Base-by-base conservation (phyloP, 2,113 vertebrate species). In the Trachemys scripta region DNA sequence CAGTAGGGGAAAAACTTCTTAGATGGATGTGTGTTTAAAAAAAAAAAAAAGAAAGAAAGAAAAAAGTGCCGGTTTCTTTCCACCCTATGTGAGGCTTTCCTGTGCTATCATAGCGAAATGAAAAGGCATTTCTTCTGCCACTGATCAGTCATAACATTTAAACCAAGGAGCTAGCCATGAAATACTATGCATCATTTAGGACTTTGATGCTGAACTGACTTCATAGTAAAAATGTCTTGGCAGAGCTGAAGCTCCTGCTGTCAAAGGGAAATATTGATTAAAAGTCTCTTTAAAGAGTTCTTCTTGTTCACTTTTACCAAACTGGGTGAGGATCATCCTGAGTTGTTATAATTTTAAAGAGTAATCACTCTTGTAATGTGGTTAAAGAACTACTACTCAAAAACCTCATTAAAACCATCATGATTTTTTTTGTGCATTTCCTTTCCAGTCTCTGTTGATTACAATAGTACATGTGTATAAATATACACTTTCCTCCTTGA, bases 141-240 rank as follows among this genome's bases (percentile, higher is more conserved):
- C 0, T 65, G 0, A 94, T 95, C 96, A 96, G 97, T 97, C 94
- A 96, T 96, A 96, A 97, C 90, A 96, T 96, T 89, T 62, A 96
- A 95, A 93, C 93, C 88, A 85, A 83, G 80, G 62, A 90, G 59
- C 91, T 90, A 94, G 95, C 97, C 54, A 5, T 90, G 97, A 96
- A 96, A 98, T 98, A 56, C 91, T 88, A 97, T 47, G 92, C 95
- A 96, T 95, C 97, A 98, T 97, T 98, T 97, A 98, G 82, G 88
- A 93, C 97, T 98, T 98, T 97, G 97, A 97, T 94, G 96, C 94
- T 91, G 90, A 97, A 84, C 88, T 95, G 95, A 98, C 97, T 97
- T 98, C 95, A 96, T 35, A 97, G 93, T 57, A 84, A 97, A 92
- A 97, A 92, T 85, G 94, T 94, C 86, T 94, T 97, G 97, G 94